Base-by-base conservation (phyloP, 2,113 vertebrate species). In the Ascaphus truei region DNA sequence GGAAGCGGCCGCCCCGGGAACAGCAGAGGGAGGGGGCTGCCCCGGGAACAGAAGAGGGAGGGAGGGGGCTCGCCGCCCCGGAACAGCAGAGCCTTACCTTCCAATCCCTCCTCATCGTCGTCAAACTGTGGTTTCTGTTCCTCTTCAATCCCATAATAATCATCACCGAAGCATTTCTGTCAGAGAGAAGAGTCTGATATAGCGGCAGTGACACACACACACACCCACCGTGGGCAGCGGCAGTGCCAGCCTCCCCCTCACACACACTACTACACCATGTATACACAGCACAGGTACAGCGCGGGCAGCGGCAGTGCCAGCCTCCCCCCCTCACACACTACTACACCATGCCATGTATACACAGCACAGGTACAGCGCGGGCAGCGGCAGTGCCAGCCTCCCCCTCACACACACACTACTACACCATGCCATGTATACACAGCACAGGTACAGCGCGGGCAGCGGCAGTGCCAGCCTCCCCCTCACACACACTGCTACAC, bases 51-150 rank as follows among this genome's bases (percentile, higher is more conserved):
- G 8, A 23, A 48, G 7, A 48, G 45, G 31, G 11, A 34, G 5
- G 11, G 18, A 22, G 52, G 26, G 52, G 10, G 30, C 13, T n/a
- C 3, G 16, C n/a, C n/a, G n/a, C n/a, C n/a, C n/a, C n/a, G n/a
- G n/a, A 39, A 39, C 9, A 39, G 7, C 10, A 11, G 18, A 43
- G 10, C 4, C 63, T 79, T 75, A 94, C 92, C 94, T 30, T 91
- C 90, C 0, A 86, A 48, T 9, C 88, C 89, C 0, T 92, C 90
- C 1, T 94, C 90, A n/a, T n/a, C n/a, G 3, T 90, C 86, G 18
- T 91, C 88, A 86, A 96, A 97, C 67, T 92, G 91, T 1, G 95
- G 95, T 77, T 97, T 97, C 72, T 92, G 89, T 1, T 80, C 87
- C 30, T 94, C 94, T 0, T 52, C 66, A 0, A 75, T 52, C 1